Evolutionary conservation across 2,113 vertebrate species (phyloP).

Genomic region (Amphilophus citrinellus): DNA sequence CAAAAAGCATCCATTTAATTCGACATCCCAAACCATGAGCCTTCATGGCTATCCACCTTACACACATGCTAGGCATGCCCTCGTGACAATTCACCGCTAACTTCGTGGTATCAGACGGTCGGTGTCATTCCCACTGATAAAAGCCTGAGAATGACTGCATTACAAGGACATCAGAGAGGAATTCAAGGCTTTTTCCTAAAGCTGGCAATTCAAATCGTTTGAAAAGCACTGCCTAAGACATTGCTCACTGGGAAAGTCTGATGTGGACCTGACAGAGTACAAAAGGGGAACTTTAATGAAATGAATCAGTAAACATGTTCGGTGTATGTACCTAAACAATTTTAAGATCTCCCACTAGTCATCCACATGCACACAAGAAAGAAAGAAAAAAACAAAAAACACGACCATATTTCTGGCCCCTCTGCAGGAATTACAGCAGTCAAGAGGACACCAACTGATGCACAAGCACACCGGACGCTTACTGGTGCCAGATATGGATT

Average conservation of each 20-base stretch:
- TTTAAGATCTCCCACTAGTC: slow-evolving; percentile 55
- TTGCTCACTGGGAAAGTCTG: slow-evolving; percentile 38
- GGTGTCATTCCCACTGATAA: slow-evolving; percentile 52
- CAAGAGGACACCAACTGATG: slow-evolving; percentile 26
- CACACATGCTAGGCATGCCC: slow-evolving; percentile 55
- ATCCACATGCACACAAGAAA: slow-evolving; percentile 6
- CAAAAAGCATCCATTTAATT: slow-evolving; percentile 53
- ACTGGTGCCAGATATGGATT: slow-evolving; percentile 55
- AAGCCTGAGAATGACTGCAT: slow-evolving; percentile 63
- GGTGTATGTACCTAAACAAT: slow-evolving; percentile 22
- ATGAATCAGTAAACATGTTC: slow-evolving; percentile 14
- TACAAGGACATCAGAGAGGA: slow-evolving; percentile 64
- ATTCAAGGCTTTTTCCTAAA: slow-evolving; percentile 56
- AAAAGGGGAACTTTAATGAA: slow-evolving; percentile 43
- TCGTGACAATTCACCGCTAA: slow-evolving; percentile 52
- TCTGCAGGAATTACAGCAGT: slow-evolving; percentile 33
- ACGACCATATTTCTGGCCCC: slow-evolving; percentile 6
- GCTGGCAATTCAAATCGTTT: slow-evolving; percentile 63
- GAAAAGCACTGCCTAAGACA: slow-evolving; percentile 51
- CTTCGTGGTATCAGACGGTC: slow-evolving; percentile 47
- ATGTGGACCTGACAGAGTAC: slow-evolving; percentile 45
- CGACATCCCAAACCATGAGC: slow-evolving; percentile 52
- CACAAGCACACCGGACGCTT: slow-evolving; percentile 37
- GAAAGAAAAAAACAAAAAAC: background rate
- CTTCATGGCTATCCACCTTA: slow-evolving; percentile 51